Conservation (phyloP, 2,113 vertebrate genomes). For the Pachypanchax playfairii region DNA sequence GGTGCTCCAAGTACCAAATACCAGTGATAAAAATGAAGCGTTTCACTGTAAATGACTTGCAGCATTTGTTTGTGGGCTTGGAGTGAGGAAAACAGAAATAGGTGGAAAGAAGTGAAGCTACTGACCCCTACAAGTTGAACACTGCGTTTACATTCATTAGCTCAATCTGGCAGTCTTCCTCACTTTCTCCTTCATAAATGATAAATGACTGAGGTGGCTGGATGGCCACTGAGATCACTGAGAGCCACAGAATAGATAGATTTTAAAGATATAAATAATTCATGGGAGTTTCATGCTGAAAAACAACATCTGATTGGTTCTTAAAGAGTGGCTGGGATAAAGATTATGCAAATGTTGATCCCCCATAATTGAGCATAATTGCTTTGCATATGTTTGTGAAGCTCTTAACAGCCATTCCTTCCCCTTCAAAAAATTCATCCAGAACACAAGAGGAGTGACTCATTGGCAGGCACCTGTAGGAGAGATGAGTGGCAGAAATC, state of each 20-base stretch:
- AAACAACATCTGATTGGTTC: constrained; percentile 72
- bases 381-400: constrained; percentile 71
- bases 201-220: constrained; percentile 69
- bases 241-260: constrained; percentile 67
- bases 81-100: constrained; percentile 63
- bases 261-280: constrained; percentile 72
- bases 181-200: constrained; percentile 71
- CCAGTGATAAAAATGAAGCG: constrained; percentile 77
- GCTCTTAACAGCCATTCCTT: constrained; percentile 64
- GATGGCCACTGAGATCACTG: constrained; percentile 57
- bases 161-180: constrained; percentile 71
- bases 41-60: constrained; percentile 73
- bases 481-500: constrained; percentile 16
- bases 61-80: constrained; percentile 74
- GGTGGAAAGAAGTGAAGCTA: constrained; percentile 50
- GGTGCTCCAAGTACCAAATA: constrained; percentile 64
- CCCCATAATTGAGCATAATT: constrained; percentile 75
- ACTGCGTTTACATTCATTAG: constrained; percentile 76
- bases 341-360: constrained; percentile 78
- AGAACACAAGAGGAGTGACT: constrained; percentile 53
- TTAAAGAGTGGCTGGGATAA: constrained; percentile 68
- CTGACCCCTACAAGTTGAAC: constrained; percentile 67
- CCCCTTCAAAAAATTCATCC: constrained; percentile 41
- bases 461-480: constrained; percentile 53
- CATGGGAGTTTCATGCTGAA: constrained; percentile 59